Base-by-base conservation (phyloP, 1,140 invertebrate genomes). In the Drosophila busckii region DNA sequence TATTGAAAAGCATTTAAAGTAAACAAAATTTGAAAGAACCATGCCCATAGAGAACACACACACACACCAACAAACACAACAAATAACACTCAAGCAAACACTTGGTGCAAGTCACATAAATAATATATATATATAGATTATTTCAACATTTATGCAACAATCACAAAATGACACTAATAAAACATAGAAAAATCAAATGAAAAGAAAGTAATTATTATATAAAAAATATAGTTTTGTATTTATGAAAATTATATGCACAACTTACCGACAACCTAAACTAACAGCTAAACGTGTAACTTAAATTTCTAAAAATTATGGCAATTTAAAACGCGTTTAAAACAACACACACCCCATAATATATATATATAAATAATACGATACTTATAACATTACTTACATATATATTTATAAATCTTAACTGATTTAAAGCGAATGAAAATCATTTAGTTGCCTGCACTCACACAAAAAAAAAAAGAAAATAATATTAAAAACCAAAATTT, bases 281-380 rank as follows among this genome's bases (percentile, higher is more conserved):
- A 22, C 17, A 46, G 54, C 26, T 48, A 68, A 75, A 63, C 42
- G 26, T 69, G 82, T 82, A 82, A 82, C 82, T 82, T 82, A 82
- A 82, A 82, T 82, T 82, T 82, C 82, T 75, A 82, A 69, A 61
- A 73, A 82, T 82, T 61, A 70, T 82, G 75, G 75, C 75, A 82
- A 82, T 80, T 80, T 80, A 82, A 73, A 53, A 70, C 53, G 52
- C 75, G 75, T 80, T 80, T 69, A 60, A 71, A 78, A 80, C 71
- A 75, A 41, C 6, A 48, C 26, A 48, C 29, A 35, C 38, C 50
- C 22, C 23, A 20, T 38, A 15, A 38, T 10, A 55, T 16, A 55
- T 16, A 62, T 9, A 56, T 42, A 38, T 9, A 67, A 25, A 53
- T 13, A 23, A 48, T 38, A 49, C 41, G n/a, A 31, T 25, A 58